phyloP scores from a whole-genome alignment of 2,888 invertebrate genomes.

The Thymelicus sylvestris region DNA sequence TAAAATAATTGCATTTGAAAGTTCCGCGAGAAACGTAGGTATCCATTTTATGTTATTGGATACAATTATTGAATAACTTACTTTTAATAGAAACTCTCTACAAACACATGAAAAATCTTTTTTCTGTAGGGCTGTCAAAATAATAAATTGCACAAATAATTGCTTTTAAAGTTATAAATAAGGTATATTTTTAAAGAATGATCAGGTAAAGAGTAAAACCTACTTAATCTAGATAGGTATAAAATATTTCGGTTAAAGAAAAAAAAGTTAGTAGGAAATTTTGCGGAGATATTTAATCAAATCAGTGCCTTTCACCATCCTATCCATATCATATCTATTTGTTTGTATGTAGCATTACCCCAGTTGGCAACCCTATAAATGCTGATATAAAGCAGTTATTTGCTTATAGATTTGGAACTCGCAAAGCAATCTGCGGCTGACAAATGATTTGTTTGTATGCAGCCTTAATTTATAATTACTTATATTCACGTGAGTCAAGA shows the following conservation, averaged over 20 bases:
- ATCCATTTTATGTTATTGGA: slow-evolving; percentile 5
- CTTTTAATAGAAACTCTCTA: slow-evolving; percentile 3
- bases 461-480: no score
- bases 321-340: no score
- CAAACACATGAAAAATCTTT: not conserved
- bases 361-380: not conserved
- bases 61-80: slow-evolving; percentile 7
- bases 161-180: no score
- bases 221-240: no score
- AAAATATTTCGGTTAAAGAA: no score
- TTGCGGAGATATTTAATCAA: no score
- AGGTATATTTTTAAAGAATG: no score
- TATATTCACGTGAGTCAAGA: no score
- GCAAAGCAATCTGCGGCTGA: slow-evolving; percentile 9
- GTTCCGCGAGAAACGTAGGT: not conserved
- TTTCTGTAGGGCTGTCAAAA: slow-evolving; percentile 1
- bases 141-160: no score
- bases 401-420: not conserved
- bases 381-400: not conserved
- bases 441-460: slow-evolving; percentile 13
- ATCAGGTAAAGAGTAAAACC: no score
- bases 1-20: not conserved
- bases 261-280: no score
- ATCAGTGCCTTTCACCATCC: no score
- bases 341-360: not conserved